A percentile compares a stretch with the other conserved stretches of the same genome.
These are phyloP conservation scores for Columbina picui DNA, from an alignment of 2,113 vertebrate genomes.

Conservation along the genomic window DNA sequence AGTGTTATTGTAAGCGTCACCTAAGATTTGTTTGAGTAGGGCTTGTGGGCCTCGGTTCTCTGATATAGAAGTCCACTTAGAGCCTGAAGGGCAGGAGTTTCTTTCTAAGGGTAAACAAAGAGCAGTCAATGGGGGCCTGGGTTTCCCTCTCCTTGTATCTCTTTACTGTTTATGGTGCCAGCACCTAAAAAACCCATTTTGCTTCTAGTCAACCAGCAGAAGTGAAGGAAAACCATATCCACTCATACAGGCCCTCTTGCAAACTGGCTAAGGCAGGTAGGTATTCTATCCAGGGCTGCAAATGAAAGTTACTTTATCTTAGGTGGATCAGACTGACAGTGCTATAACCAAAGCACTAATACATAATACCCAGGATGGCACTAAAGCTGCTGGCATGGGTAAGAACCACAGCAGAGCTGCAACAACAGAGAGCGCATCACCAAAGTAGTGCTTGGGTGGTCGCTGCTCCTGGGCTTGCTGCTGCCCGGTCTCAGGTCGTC, in stretches of 20 bases:
- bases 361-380: neutral
- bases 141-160: neutral
- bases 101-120: neutral
- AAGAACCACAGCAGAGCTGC: neutral
- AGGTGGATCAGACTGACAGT: neutral
- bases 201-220: neutral
- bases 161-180: neutral
- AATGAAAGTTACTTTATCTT: neutral
- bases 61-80: neutral
- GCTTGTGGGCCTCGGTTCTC: neutral
- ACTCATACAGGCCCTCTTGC: neutral
- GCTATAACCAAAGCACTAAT: neutral
- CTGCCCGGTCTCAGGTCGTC: neutral
- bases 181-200: neutral
- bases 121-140: neutral
- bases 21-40: neutral
- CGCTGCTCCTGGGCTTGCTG: neutral
- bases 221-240: neutral
- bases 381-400: neutral
- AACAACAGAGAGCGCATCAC: neutral
- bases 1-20: neutral
- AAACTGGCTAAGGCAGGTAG: neutral
- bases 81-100: constrained; percentile 15
- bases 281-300: neutral
- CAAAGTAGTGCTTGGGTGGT: neutral